Evolutionary conservation across 1,140 invertebrate genomes (phyloP).

Genomic region (Papilio dardanus): DNA sequence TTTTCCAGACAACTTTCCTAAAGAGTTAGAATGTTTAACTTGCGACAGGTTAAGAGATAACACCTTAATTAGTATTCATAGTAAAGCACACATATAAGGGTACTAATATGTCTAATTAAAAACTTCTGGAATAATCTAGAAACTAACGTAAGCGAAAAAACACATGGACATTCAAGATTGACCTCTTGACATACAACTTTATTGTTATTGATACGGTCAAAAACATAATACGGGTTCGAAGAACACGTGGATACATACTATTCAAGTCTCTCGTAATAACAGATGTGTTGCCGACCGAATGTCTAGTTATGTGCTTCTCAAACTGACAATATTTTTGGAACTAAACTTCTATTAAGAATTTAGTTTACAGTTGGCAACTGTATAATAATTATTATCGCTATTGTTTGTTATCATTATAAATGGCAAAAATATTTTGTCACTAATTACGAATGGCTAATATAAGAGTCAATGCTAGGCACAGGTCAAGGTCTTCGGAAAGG

Average conservation of each 20-base stretch:
- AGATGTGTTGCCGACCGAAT: neutral
- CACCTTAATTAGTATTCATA: neutral
- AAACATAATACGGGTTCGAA: conserved; percentile 13
- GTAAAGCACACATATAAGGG: neutral
- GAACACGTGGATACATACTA: conserved; percentile 34
- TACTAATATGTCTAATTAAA: neutral
- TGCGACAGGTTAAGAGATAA: neutral
- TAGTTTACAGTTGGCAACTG: neutral
- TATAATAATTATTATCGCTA: neutral
- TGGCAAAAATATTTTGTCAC: neutral
- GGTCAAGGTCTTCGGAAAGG: neutral
- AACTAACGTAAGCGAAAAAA: neutral
- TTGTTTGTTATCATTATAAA: neutral
- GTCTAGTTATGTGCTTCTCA: neutral
- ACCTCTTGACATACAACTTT: conserved; percentile 33
- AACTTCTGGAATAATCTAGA: conserved; percentile 3
- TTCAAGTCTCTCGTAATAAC: conserved; percentile 28
- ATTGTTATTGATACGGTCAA: conserved; percentile 27
- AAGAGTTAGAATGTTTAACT: neutral
- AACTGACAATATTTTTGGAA: neutral
- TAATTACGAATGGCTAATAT: conserved; percentile 3
- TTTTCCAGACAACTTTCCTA: conserved; percentile 7
- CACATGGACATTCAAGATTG: neutral
- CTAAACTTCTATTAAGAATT: neutral
- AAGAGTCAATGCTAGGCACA: neutral